Conservation (phyloP, 92 coral and sea anemone species). For the Pocillopora meandrina region DNA sequence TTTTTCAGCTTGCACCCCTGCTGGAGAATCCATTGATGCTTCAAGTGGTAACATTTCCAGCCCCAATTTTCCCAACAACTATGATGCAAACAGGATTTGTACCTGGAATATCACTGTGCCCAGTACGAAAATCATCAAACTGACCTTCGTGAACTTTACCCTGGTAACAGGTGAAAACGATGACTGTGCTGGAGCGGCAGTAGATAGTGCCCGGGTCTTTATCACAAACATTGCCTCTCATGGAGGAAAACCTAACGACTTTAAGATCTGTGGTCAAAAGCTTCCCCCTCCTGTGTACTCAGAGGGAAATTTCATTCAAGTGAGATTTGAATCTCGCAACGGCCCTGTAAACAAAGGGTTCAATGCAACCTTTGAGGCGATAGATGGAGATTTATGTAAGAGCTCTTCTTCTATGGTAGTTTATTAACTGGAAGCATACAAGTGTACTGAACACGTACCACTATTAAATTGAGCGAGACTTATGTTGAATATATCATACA, state of each 20-base stretch:
- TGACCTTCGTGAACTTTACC: slow-evolving; percentile 16
- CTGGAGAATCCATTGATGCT: background rate
- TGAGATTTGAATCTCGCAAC: background rate
- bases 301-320: background rate
- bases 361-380: no score
- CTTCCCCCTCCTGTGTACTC: slow-evolving; percentile 37
- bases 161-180: background rate
- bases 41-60: slow-evolving; percentile 20
- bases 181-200: background rate
- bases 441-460: no score
- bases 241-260: background rate
- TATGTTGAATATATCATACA: no score
- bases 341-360: no score
- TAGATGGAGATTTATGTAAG: no score
- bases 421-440: no score
- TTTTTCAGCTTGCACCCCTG: background rate
- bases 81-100: background rate
- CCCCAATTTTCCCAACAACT: slow-evolving; percentile 18
- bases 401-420: no score
- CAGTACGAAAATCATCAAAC: slow-evolving; percentile 21
- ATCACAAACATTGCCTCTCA: slow-evolving; percentile 14
- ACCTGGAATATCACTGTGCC: slow-evolving; percentile 36
- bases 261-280: slow-evolving; percentile 11
- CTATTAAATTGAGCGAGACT: no score
- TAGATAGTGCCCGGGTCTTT: background rate